A percentile compares a stretch with the other conserved stretches of the same genome.
These are phyloP conservation scores for Chamaetylas fuelleborni DNA, from an alignment of 2,113 vertebrate genomes.

Conservation along the genomic window DNA sequence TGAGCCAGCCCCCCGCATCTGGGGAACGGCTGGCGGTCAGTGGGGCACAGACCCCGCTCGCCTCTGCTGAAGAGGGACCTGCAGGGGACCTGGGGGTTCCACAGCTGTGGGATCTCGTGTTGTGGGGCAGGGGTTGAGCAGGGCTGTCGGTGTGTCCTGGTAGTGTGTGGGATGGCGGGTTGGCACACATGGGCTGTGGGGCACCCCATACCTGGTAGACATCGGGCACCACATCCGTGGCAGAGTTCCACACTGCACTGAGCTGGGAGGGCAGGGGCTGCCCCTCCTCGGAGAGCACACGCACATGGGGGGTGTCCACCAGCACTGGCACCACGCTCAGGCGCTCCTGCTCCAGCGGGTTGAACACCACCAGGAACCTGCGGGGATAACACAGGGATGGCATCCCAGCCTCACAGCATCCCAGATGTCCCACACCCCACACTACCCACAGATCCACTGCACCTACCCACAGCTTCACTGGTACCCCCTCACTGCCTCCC, in stretches of 20 bases:
- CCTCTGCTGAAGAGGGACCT: too few relatives aligned
- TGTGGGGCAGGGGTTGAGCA: neutral
- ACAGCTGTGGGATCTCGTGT: neutral
- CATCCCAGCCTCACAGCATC: neutral
- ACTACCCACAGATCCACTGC: rapidly evolving
- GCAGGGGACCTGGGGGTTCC: rapidly evolving
- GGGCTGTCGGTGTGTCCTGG: rapidly evolving
- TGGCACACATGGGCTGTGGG: neutral
- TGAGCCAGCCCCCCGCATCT: rapidly evolving
- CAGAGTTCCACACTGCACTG: slow-evolving; percentile 82
- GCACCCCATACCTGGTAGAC: slow-evolving; percentile 82
- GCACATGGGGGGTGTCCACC: slow-evolving; percentile 80
- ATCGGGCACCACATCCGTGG: slow-evolving; percentile 76
- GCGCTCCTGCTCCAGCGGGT: slow-evolving; percentile 90
- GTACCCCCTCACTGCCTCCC: neutral
- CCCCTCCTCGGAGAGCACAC: slow-evolving; percentile 87
- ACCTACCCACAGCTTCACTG: neutral
- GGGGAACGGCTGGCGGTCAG: neutral
- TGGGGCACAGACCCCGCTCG: neutral
- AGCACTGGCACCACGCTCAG: slow-evolving; percentile 84
- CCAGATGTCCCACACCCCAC: rapidly evolving
- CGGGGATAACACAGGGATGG: neutral
- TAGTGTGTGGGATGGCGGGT: rapidly evolving
- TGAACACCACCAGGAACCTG: slow-evolving; percentile 93
- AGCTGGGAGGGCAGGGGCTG: slow-evolving; percentile 88